Base-by-base conservation (phyloP, 2,888 invertebrate genomes). In the Pandemis corylana region DNA sequence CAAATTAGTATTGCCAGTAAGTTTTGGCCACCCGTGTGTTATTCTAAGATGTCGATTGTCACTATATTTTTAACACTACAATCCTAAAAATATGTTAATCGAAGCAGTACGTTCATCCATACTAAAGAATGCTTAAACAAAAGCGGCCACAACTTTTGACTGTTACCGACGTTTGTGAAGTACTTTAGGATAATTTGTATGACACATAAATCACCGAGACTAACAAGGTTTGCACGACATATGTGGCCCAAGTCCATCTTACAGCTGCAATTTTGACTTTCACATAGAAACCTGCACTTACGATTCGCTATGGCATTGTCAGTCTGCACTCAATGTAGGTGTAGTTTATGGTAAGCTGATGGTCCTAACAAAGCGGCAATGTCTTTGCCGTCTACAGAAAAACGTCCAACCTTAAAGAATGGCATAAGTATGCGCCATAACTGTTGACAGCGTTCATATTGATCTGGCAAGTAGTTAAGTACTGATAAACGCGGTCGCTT, bases 201-300 rank as follows among this genome's bases (percentile, higher is more conserved):
- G 49, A 41, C 51, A 28, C 42, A 53, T 75, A 67, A 77, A 78
- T 77, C 72, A 72, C 78, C 79, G 71, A 78, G 77, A 77, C 80
- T 71, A 79, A 84, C 78, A 71, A 74, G 73, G 78, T 51, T 62
- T 36, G 15, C 51, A 61, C 62, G 62, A 51, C 56, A 66, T 28
- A 76, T 68, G 72, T 72, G 53, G 71, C 76, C 78, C 78, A 77
- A 78, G 80, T 79, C 78, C 76, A 79, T 78, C 77, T 72, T 75
- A 73, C 69, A 71, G 28, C 63, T 68, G 77, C 71, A 76, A 77
- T 78, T 78, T 77, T 71, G 72, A 80, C 85, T 88, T 88, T 88
- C 87, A 82, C 83, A 80, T 80, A 80, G 83, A 84, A 83, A 85
- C 77, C 77, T 79, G 76, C 63, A 71, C 68, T 70, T 72, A 78